These are phyloP conservation scores for Tetranychus cinnabarinus DNA, from an alignment of 1,140 invertebrate species.

Conservation along the genomic window DNA sequence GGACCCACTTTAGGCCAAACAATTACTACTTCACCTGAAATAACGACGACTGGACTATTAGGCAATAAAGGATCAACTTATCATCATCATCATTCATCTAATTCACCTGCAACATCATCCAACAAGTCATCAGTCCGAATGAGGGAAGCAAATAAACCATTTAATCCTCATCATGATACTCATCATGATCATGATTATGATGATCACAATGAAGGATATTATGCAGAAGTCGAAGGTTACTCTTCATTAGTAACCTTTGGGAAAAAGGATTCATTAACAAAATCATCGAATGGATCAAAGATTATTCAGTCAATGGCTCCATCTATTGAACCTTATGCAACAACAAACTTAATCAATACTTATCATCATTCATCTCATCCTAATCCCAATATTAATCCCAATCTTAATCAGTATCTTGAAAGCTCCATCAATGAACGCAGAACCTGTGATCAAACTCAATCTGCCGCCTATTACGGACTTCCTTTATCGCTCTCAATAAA, in stretches of 20 bases:
- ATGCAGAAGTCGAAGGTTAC: constrained; percentile 47
- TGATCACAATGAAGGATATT: constrained; percentile 31
- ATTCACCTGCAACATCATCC: too few relatives aligned
- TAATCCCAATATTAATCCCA: too few relatives aligned
- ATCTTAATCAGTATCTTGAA: too few relatives aligned
- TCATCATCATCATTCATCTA: not conserved
- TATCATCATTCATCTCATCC: not conserved
- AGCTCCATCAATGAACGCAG: too few relatives aligned
- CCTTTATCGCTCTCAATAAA: too few relatives aligned
- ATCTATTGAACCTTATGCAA: constrained; percentile 1
- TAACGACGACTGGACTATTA: not conserved
- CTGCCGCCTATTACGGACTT: too few relatives aligned
- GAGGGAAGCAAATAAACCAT: not conserved
- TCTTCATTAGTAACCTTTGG: constrained; percentile 48
- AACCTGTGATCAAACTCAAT: too few relatives aligned
- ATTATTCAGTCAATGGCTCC: not conserved
- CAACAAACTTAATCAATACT: not conserved
- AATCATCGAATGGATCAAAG: not conserved
- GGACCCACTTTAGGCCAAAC: not conserved
- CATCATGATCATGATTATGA: not conserved
- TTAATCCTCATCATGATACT: not conserved
- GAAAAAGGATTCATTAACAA: constrained; percentile 28
- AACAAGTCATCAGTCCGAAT: too few relatives aligned
- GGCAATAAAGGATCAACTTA: not conserved
- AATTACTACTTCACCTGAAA: not conserved